Base-by-base conservation (phyloP, 2,113 vertebrate species). In the Amblyornis subalaris region DNA sequence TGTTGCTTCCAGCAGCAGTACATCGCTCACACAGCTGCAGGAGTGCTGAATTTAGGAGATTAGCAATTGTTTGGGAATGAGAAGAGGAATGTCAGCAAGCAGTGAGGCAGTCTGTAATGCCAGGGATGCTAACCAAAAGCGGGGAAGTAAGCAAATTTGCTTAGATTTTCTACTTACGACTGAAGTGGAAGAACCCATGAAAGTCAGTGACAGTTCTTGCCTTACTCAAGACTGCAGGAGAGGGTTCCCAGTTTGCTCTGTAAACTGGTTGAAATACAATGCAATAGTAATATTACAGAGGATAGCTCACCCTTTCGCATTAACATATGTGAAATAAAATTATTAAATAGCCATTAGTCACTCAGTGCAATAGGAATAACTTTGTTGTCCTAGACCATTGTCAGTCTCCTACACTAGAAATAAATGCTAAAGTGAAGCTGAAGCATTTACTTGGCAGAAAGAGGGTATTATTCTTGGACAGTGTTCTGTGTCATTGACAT, bases 361-460 rank as follows among this genome's bases (percentile, higher is more conserved):
- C 54, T 89, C 62, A 38, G 62, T 67, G 33, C 42, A 74, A 14
- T 54, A 78, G 42, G 44, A 96, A 61, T 85, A 88, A 67, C 44
- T 81, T 67, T 75, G 35, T 85, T 80, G 55, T 74, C 44, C 17
- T 88, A 61, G 40, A 62, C 47, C 47, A 26, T 29, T 87, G 38
- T 65, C 25, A 25, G 66, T 66, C 47, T 91, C 25, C 62, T 66
- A n/a, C 22, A 26, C 18, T 69, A 83, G 67, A 93, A 88, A 66
- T 71, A 91, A 85, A 79, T 66, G 25, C 47, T 85, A 13, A 93
- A 88, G 51, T 57, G 38, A 91, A 90, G 35, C 23, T 89, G 69
- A 90, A 88, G 62, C 48, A 42, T 94, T 90, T 88, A 42, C n/a
- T 54, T 94, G 88, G 38, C 47, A 90, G 64, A 87, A 85, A 62